A percentile compares a stretch with the other conserved stretches of the same genome.
phyloP scores from a whole-genome alignment of 2,888 invertebrate species.

The Pterostichus madidus region DNA sequence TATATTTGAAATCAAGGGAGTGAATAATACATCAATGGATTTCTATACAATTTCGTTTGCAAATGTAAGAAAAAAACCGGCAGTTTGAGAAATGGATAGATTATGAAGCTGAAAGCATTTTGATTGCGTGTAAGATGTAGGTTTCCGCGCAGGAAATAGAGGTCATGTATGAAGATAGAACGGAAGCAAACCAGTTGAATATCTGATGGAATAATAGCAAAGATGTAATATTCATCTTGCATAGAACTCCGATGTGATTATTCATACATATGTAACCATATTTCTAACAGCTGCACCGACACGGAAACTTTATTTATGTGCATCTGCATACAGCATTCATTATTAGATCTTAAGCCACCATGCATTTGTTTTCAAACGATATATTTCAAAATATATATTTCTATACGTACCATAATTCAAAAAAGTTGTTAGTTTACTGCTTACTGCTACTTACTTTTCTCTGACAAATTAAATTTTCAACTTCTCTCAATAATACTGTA shows the following conservation, averaged over 20 bases:
- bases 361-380: no score
- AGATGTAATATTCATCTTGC: conserved; percentile 40
- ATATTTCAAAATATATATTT: no score
- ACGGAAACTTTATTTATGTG: conserved; percentile 10
- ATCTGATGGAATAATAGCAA: conserved; percentile 30
- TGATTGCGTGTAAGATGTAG: conserved; percentile 40
- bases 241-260: conserved; percentile 20
- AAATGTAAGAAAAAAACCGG: conserved; percentile 27
- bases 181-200: conserved; percentile 25
- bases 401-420: no score
- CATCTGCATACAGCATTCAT: conserved; percentile 8
- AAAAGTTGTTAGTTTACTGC: not conserved
- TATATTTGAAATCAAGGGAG: conserved; percentile 9
- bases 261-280: conserved; percentile 36
- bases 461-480: no score
- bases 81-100: conserved; percentile 52
- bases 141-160: conserved; percentile 15
- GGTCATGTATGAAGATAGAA: conserved; percentile 11
- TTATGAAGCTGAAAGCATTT: conserved; percentile 52
- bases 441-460: no score
- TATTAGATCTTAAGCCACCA: not conserved
- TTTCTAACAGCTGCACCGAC: conserved; percentile 24
- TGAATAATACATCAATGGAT: conserved; percentile 43
- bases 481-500: no score
- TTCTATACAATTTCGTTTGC: conserved; percentile 3